Conservation (phyloP, 2,113 vertebrate genomes). For the Serilophus lunatus region DNA sequence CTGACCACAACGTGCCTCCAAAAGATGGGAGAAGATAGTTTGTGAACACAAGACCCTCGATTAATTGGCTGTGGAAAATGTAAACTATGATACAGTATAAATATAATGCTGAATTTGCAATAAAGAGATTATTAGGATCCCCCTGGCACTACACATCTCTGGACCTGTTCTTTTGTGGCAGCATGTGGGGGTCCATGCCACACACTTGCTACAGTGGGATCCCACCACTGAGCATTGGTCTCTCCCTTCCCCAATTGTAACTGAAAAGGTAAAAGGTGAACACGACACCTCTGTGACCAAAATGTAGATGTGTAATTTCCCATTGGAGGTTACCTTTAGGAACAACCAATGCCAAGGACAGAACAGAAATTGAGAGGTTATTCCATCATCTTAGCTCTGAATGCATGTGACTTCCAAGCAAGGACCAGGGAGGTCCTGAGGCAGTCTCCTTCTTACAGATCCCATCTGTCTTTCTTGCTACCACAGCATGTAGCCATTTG, state of each 20-base stretch:
- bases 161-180: no score
- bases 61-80: no score
- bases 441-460: not conserved
- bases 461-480: not conserved
- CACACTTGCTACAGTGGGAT: no score
- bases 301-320: not conserved
- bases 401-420: not conserved
- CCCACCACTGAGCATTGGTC: accelerated
- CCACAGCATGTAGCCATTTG: no score
- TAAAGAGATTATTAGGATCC: no score
- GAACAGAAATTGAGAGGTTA: not conserved
- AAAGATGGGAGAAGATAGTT: no score
- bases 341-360: not conserved
- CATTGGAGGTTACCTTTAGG: not conserved
- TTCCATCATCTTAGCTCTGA: not conserved
- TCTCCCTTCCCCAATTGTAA: not conserved
- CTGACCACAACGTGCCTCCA: no score
- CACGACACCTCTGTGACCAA: not conserved
- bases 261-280: not conserved
- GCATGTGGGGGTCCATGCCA: no score
- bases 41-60: no score
- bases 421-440: not conserved
- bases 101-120: no score
- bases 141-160: no score
- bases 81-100: no score